These are phyloP conservation scores for Lasioglossum marginatum DNA, from an alignment of 2,888 invertebrate genomes.

Conservation along the genomic window DNA sequence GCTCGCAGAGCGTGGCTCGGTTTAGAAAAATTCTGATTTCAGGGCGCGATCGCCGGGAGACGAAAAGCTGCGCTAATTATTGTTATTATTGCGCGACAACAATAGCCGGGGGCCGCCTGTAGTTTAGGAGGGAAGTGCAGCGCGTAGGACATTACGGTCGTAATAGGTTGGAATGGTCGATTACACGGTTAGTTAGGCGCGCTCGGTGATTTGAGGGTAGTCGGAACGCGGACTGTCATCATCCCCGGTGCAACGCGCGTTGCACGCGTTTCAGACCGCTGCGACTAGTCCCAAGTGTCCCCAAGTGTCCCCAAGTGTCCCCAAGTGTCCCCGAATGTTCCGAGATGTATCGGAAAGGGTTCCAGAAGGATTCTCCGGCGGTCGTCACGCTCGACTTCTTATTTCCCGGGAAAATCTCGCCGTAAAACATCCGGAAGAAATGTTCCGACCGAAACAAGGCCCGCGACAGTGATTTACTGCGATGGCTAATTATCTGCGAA, in stretches of 20 bases:
- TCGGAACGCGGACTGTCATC: constrained; percentile 72
- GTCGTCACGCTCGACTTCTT: not conserved
- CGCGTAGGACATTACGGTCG: constrained; percentile 68
- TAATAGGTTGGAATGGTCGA: constrained; percentile 81
- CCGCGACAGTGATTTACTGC: not conserved
- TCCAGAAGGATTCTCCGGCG: not conserved
- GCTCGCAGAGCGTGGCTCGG: constrained; percentile 5
- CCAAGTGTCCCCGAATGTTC: not conserved
- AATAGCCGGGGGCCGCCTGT: constrained; percentile 16
- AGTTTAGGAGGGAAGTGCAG: constrained; percentile 37
- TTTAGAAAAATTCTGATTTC: constrained; percentile 15
- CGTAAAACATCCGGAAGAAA: not conserved
- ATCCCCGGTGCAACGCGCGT: constrained; percentile 49
- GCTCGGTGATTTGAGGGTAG: constrained; percentile 81
- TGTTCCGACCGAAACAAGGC: not conserved
- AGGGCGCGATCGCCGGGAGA: constrained; percentile 4
- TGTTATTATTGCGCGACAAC: constrained; percentile 37
- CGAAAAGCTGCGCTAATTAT: constrained; percentile 50
- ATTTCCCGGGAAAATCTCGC: not conserved
- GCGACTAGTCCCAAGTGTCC: constrained; percentile 13
- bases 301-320: not conserved
- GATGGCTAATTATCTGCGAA: not conserved
- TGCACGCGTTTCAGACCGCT: constrained; percentile 38
- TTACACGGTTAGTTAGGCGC: constrained; percentile 84
- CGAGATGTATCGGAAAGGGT: constrained; percentile 35